phyloP scores from a whole-genome alignment of 2,113 vertebrate genomes.

The Elgaria multicarinata region DNA sequence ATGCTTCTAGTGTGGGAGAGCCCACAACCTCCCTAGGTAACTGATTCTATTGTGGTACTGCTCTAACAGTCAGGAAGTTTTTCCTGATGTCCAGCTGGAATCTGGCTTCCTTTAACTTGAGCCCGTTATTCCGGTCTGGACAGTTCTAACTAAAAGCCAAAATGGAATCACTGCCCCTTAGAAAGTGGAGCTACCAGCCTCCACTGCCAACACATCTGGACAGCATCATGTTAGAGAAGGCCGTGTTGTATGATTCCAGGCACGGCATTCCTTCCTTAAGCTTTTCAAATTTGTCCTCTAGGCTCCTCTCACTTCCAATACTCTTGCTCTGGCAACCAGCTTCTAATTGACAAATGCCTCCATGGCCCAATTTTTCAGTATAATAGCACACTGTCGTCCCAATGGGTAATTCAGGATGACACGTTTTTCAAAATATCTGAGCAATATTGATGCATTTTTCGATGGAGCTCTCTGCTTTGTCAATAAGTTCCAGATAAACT shows the following conservation, averaged over 20 bases:
- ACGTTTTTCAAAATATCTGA: conserved; percentile 36
- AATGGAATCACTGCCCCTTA: too few relatives aligned
- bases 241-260: conserved; percentile 13
- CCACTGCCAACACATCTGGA: too few relatives aligned
- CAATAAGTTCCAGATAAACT: conserved; percentile 23
- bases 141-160: too few relatives aligned
- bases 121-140: too few relatives aligned
- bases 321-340: background rate
- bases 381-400: conserved; percentile 9
- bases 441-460: background rate
- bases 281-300: background rate
- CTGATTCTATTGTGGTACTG: too few relatives aligned
- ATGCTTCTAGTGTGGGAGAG: too few relatives aligned
- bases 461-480: conserved; percentile 1
- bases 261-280: background rate
- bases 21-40: too few relatives aligned
- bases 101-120: too few relatives aligned
- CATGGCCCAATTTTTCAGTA: background rate
- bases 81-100: too few relatives aligned
- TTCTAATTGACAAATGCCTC: conserved; percentile 41
- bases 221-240: background rate
- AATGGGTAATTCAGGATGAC: conserved; percentile 30
- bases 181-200: too few relatives aligned
- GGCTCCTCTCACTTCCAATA: conserved; percentile 5
- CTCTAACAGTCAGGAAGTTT: too few relatives aligned